Percentiles rank a stretch among this genome's conserved stretches.
These are phyloP conservation scores for Pollenia amentaria DNA, from an alignment of 2,888 invertebrate genomes.

Conservation along the genomic window DNA sequence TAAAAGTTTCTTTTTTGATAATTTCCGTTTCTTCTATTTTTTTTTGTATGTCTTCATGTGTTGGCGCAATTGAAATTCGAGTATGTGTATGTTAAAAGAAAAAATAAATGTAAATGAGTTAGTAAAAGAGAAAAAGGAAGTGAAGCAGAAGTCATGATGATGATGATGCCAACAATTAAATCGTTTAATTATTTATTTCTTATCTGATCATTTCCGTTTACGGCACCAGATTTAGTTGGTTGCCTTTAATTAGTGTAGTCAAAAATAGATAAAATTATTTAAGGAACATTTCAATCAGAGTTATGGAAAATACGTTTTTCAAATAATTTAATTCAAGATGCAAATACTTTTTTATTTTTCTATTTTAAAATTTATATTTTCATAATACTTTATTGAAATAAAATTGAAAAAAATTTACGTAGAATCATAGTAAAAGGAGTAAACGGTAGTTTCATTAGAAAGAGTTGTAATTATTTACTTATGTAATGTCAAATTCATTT, in stretches of 20 bases:
- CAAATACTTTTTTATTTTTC: too few species aligned
- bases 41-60: neutral
- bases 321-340: neutral
- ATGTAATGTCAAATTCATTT: too few species aligned
- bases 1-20: neutral
- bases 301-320: neutral
- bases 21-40: neutral
- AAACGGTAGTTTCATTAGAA: too few species aligned
- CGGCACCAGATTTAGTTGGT: slow-evolving; percentile 23
- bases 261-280: slow-evolving; percentile 12
- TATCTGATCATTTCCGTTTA: slow-evolving; percentile 34
- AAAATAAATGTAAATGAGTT: neutral
- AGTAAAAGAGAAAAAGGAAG: neutral
- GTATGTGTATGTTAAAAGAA: neutral
- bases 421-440: too few species aligned
- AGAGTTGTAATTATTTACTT: too few species aligned
- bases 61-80: neutral
- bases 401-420: too few species aligned
- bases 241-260: slow-evolving; percentile 32
- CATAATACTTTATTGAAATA: too few species aligned
- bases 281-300: neutral
- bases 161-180: slow-evolving; percentile 21
- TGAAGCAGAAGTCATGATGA: neutral
- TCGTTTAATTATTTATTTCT: slow-evolving; percentile 36
- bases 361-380: too few species aligned